These are phyloP conservation scores for Battus philenor DNA, from an alignment of 1,140 invertebrate genomes.

Conservation along the genomic window DNA sequence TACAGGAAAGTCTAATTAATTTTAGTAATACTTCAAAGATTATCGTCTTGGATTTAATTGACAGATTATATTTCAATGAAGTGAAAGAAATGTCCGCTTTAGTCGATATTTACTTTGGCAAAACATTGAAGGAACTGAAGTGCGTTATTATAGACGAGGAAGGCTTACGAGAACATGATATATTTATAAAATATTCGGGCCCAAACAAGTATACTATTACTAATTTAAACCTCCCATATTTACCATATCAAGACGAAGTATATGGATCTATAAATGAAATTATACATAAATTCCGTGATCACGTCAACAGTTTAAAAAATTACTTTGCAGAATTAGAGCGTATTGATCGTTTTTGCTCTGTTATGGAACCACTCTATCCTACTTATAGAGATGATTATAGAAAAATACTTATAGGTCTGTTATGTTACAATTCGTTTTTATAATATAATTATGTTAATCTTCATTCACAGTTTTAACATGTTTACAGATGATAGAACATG, in stretches of 20 bases:
- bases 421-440: conserved; percentile 8
- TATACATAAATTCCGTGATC: conserved; percentile 29
- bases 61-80: conserved; percentile 40
- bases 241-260: conserved; percentile 34
- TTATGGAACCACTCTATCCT: conserved; percentile 46
- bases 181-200: conserved; percentile 37
- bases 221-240: conserved; percentile 32
- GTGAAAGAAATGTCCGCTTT: conserved; percentile 21
- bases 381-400: conserved; percentile 52
- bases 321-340: conserved; percentile 50
- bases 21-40: conserved; percentile 9
- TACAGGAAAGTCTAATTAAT: not conserved
- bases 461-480: conserved; percentile 4
- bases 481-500: conserved; percentile 45
- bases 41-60: conserved; percentile 30
- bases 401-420: conserved; percentile 45
- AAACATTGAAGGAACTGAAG: conserved; percentile 44
- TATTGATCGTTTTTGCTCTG: conserved; percentile 43
- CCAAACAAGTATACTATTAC: conserved; percentile 35
- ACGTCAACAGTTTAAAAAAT: conserved; percentile 29
- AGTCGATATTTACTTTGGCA: conserved; percentile 37
- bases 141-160: conserved; percentile 36
- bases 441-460: too few relatives aligned
- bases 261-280: conserved; percentile 40
- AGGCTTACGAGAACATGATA: conserved; percentile 32